Evolutionary conservation across 1,140 invertebrate species (phyloP).

Genomic region (Drosophila fuyamai): DNA sequence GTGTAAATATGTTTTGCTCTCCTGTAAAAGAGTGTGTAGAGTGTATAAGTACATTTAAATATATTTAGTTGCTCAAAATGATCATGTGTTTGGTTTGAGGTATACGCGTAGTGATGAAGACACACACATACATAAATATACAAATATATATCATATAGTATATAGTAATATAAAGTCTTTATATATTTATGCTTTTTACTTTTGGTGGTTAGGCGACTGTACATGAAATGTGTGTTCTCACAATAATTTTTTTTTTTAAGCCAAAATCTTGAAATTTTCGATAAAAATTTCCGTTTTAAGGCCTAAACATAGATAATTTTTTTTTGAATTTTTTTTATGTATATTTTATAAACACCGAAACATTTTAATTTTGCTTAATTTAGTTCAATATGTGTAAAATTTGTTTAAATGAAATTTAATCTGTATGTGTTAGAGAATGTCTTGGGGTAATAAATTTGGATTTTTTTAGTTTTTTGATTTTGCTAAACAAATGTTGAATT

Average conservation of each 20-base stretch:
- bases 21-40: conserved; percentile 64
- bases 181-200: conserved; percentile 33
- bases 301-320: conserved; percentile 62
- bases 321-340: conserved; percentile 18
- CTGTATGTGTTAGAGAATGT: conserved; percentile 16
- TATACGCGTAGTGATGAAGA: conserved; percentile 85
- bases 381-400: conserved; percentile 36
- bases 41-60: conserved; percentile 82
- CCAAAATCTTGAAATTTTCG: conserved; percentile 28
- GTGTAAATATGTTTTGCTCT: conserved; percentile 68
- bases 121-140: conserved; percentile 84
- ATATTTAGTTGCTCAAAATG: conserved; percentile 77
- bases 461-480: conserved; percentile 23
- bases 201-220: conserved; percentile 44
- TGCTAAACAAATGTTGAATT: conserved; percentile 3
- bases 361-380: conserved; percentile 59
- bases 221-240: conserved; percentile 50
- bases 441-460: conserved; percentile 3
- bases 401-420: conserved; percentile 9
- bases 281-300: conserved; percentile 39
- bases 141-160: conserved; percentile 59
- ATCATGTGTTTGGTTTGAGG: conserved; percentile 82
- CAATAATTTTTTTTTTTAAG: conserved; percentile 37
- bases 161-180: conserved; percentile 52
- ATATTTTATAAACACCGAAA: conserved; percentile 64